Base-by-base conservation (phyloP, 2,888 invertebrate species). In the Tinea pellionella region DNA sequence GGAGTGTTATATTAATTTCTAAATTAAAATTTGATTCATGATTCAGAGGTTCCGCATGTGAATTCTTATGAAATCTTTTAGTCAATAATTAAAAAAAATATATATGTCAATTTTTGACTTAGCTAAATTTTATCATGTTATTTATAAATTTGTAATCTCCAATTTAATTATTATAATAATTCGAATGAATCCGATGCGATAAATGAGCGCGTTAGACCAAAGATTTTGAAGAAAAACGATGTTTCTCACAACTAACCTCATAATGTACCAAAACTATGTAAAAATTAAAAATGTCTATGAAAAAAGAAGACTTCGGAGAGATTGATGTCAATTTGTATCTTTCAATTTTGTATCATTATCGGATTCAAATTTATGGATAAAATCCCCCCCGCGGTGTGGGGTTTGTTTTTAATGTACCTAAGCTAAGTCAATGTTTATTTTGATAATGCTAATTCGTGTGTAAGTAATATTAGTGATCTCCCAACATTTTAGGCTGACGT, bases 391-490 rank as follows among this genome's bases (percentile, higher is more conserved):
- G n/a, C n/a, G n/a, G n/a, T 16, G 53, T 24, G 53, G 24, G 53
- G 15, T 6, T 47, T 24, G n/a, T n/a, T 53, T 2, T 53, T 24
- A 53, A 53, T 53, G 80, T 80, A 80, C 74, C 78, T 84, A 84
- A 81, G 85, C 82, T 87, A 87, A 85, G 84, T 87, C 84, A 84
- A 80, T 83, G 85, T 87, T 87, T 84, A 85, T 83, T 84, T 84
- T 78, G 72, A 78, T 83, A 74, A 83, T 77, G 77, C 80, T 87
- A 87, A 82, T 81, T 85, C 75, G 77, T 84, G 75, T 77, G 75
- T 86, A 86, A 83, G 85, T 82, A 84, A 78, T 80, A 77, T 77
- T 84, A 84, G 86, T 80, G 86, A 87, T 87, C 86, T 87, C 87
- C 87, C 79, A 83, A 74, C 83, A 78, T 80, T 77, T 75, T 80